phyloP scores from a whole-genome alignment of 2,797 vertebrate genomes.

The Leuciscus waleckii region DNA sequence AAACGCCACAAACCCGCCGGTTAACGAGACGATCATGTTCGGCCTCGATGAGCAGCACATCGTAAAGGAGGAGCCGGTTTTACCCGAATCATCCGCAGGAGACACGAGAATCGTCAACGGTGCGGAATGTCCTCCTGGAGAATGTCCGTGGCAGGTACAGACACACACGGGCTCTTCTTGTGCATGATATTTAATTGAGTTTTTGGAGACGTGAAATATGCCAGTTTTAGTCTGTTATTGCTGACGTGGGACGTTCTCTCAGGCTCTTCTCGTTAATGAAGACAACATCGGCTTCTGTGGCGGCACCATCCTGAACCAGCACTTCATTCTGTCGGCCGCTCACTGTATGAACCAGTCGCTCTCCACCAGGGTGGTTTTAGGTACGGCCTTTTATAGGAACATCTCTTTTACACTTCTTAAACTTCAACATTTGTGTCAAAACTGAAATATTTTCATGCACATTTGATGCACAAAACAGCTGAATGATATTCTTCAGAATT shows the following conservation, averaged over 20 bases:
- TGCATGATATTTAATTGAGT: no score
- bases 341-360: conserved; percentile 89
- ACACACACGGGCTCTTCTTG: background rate
- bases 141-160: conserved; percentile 88
- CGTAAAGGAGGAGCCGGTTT: fast-evolving
- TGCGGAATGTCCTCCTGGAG: conserved; percentile 74
- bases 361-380: conserved; percentile 82
- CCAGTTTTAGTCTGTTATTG: background rate
- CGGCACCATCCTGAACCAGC: conserved; percentile 86
- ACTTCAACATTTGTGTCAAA: background rate
- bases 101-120: conserved; percentile 82
- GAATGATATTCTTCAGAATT: background rate
- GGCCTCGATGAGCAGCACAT: background rate
- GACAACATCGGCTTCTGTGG: conserved; percentile 86
- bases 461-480: background rate
- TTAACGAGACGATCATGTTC: background rate
- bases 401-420: background rate
- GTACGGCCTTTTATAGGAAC: conserved; percentile 71
- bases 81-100: fast-evolving
- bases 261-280: conserved; percentile 89
- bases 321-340: conserved; percentile 87
- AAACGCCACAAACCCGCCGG: no score
- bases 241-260: background rate
- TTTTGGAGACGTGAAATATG: background rate
- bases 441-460: background rate